phyloP scores from a whole-genome alignment of 2,797 vertebrate species.

The Telmatherina bonti region DNA sequence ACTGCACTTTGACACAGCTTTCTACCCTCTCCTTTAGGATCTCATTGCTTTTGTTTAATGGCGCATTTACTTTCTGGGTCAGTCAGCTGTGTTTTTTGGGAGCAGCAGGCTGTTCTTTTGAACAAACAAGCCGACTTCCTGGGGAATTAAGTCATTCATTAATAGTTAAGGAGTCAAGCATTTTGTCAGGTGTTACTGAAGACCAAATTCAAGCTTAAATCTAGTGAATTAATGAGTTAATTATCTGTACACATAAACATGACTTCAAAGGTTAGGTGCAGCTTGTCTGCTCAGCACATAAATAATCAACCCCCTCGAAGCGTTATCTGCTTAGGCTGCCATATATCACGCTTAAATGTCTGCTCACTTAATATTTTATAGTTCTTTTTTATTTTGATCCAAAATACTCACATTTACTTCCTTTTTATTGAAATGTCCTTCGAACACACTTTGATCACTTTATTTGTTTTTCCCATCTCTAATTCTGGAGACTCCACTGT shows the following conservation, averaged over 20 bases:
- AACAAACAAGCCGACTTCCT: slow-evolving; percentile 1
- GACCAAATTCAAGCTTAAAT: background rate
- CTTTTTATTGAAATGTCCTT: background rate
- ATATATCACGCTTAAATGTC: background rate
- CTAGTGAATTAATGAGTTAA: background rate
- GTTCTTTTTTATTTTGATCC: background rate
- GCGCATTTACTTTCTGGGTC: background rate
- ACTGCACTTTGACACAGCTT: background rate
- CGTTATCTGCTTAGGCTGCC: background rate
- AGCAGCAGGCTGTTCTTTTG: background rate
- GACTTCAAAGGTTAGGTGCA: background rate
- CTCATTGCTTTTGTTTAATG: background rate
- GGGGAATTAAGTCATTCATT: background rate
- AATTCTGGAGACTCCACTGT: background rate
- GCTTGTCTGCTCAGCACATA: background rate
- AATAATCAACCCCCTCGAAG: background rate
- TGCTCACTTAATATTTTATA: background rate
- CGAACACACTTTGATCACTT: background rate
- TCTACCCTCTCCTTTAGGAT: background rate
- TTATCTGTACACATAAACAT: background rate
- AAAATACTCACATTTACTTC: too few relatives aligned
- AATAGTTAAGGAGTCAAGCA: background rate
- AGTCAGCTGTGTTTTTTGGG: background rate
- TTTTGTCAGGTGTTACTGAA: background rate
- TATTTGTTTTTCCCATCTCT: background rate